These are phyloP conservation scores for Eristalinus aeneus DNA, from an alignment of 2,888 invertebrate genomes.

Conservation along the genomic window DNA sequence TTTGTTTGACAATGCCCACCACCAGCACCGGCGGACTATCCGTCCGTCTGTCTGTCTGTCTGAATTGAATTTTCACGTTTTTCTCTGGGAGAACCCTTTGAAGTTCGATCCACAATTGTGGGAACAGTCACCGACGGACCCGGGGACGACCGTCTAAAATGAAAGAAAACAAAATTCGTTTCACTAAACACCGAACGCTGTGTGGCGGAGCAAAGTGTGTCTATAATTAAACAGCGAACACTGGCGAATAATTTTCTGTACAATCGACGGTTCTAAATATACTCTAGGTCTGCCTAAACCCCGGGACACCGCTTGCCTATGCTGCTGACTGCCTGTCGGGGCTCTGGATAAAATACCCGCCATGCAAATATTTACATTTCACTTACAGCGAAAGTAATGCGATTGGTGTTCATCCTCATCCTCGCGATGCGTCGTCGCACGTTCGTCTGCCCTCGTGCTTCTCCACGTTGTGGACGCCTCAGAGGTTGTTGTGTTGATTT, in stretches of 20 bases:
- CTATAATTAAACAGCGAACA: slow-evolving; percentile 62
- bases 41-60: slow-evolving; percentile 29
- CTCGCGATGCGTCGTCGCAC: background rate
- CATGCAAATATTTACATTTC: slow-evolving; percentile 70
- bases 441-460: slow-evolving; percentile 14
- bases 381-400: slow-evolving; percentile 63
- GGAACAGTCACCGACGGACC: slow-evolving; percentile 9
- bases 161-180: slow-evolving; percentile 30
- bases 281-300: background rate
- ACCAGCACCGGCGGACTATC: background rate
- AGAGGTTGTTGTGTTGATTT: slow-evolving; percentile 8
- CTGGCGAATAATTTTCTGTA: slow-evolving; percentile 57
- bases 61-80: slow-evolving; percentile 27
- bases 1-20: slow-evolving; percentile 39
- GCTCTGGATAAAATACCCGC: slow-evolving; percentile 65
- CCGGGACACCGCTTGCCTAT: background rate
- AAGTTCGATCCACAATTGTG: slow-evolving; percentile 55
- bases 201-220: background rate
- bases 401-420: slow-evolving; percentile 24
- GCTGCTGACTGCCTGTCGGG: slow-evolving; percentile 4
- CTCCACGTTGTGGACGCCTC: background rate
- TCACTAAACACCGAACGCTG: slow-evolving; percentile 42
- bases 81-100: slow-evolving; percentile 38
- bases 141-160: slow-evolving; percentile 4
- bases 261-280: background rate